Evolutionary conservation across 2,113 vertebrate species (phyloP).

Genomic region (Hiodon tergisus): DNA sequence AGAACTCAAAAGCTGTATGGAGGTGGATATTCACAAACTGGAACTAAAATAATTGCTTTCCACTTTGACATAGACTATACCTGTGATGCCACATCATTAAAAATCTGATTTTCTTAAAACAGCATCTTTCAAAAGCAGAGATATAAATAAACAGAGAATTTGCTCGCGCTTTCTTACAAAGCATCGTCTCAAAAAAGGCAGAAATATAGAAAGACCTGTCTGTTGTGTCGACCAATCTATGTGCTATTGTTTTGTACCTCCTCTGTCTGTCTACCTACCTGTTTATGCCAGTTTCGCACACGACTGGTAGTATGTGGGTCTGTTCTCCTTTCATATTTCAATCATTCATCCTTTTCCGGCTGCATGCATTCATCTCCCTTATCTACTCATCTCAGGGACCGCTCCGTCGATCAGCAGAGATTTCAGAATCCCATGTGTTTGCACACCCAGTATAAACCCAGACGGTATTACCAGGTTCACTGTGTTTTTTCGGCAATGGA

Average conservation of each 20-base stretch:
- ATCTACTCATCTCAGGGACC: constrained; percentile 39
- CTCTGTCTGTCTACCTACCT: constrained; percentile 38
- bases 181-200: constrained; percentile 43
- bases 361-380: constrained; percentile 35
- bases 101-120: background rate
- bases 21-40: too few species aligned
- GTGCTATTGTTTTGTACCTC: constrained; percentile 36
- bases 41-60: too few species aligned
- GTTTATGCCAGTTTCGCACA: constrained; percentile 44
- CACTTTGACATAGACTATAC: too few species aligned
- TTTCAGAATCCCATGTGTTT: constrained; percentile 39
- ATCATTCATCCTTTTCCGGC: constrained; percentile 21
- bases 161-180: constrained; percentile 41
- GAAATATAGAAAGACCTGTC: constrained; percentile 42
- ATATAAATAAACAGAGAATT: constrained; percentile 35
- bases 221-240: constrained; percentile 31
- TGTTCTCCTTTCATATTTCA: constrained; percentile 36
- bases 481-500: background rate
- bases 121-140: constrained; percentile 26
- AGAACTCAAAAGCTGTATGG: background rate
- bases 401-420: constrained; percentile 42
- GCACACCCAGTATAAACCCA: background rate
- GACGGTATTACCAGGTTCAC: background rate
- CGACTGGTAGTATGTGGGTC: constrained; percentile 33
- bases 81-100: too few species aligned